These are phyloP conservation scores for Peromyscus nudipes DNA, from an alignment of 2,797 vertebrate genomes.

Conservation along the genomic window DNA sequence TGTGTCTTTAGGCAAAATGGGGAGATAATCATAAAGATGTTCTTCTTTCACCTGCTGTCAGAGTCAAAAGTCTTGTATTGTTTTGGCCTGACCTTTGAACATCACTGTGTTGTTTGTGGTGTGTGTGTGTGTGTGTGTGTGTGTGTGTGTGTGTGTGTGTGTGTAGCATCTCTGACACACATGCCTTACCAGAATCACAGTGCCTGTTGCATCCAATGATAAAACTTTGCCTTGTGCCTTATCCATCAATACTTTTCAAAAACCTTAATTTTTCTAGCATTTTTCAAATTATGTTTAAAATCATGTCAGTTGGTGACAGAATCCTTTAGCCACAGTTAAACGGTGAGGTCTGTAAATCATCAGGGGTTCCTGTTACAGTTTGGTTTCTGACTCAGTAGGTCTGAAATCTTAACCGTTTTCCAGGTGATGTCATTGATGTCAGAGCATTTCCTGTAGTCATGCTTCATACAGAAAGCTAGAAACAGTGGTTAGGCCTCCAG, in stretches of 20 bases:
- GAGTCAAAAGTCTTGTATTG: neutral
- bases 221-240: neutral
- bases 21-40: neutral
- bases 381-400: neutral
- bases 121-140: neutral
- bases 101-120: neutral
- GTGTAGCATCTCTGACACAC: too few species aligned
- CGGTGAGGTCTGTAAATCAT: conserved; percentile 18
- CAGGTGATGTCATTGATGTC: neutral
- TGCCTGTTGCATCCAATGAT: neutral
- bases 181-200: neutral
- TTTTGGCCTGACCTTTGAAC: neutral
- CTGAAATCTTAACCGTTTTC: neutral
- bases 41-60: neutral
- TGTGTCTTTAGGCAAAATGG: neutral
- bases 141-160: too few species aligned
- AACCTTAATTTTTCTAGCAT: neutral
- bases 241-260: neutral
- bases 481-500: neutral
- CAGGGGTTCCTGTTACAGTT: conserved; percentile 14
- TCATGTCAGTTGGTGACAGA: neutral
- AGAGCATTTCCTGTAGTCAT: neutral
- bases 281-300: conserved; percentile 49
- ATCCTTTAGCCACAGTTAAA: conserved; percentile 10
- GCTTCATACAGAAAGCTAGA: neutral